Percentiles rank a stretch among this genome's conserved stretches.
These are phyloP conservation scores for Perithous albicinctus DNA, from an alignment of 2,888 invertebrate genomes.

Conservation along the genomic window DNA sequence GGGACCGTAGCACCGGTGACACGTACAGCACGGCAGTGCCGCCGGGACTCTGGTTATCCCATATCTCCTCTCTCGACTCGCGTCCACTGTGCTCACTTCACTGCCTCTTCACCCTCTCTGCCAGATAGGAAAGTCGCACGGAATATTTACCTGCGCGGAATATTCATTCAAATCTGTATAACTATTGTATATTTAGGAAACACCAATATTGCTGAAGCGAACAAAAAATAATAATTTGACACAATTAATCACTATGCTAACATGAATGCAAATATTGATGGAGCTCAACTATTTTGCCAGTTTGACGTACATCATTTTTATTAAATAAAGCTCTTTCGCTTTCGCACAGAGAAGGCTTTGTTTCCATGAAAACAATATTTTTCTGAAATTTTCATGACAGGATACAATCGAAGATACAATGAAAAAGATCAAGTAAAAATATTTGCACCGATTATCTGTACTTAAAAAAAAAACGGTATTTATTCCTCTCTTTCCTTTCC, in stretches of 20 bases:
- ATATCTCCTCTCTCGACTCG: constrained; percentile 9
- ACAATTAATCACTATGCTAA: neutral
- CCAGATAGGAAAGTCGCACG: neutral
- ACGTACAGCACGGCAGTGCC: constrained; percentile 23
- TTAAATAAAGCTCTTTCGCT: neutral
- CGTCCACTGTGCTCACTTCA: constrained; percentile 27
- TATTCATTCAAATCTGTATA: constrained; percentile 10
- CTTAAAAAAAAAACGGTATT: too few species aligned
- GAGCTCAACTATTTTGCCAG: neutral
- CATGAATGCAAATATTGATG: neutral
- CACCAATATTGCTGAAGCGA: neutral
- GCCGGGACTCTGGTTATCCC: constrained; percentile 2
- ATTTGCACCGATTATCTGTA: too few species aligned
- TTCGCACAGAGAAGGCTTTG: neutral
- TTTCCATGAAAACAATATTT: too few species aligned
- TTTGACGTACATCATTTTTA: neutral
- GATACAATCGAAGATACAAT: too few species aligned
- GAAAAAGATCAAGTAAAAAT: too few species aligned
- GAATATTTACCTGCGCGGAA: constrained; percentile 18
- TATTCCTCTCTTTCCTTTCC: too few species aligned
- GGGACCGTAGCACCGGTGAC: constrained; percentile 43
- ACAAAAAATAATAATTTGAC: neutral
- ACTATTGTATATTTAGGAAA: neutral
- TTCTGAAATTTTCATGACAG: too few species aligned
- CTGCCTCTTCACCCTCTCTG: neutral